Base-by-base conservation (phyloP, 2,797 vertebrate species). In the Vultur gryphus region DNA sequence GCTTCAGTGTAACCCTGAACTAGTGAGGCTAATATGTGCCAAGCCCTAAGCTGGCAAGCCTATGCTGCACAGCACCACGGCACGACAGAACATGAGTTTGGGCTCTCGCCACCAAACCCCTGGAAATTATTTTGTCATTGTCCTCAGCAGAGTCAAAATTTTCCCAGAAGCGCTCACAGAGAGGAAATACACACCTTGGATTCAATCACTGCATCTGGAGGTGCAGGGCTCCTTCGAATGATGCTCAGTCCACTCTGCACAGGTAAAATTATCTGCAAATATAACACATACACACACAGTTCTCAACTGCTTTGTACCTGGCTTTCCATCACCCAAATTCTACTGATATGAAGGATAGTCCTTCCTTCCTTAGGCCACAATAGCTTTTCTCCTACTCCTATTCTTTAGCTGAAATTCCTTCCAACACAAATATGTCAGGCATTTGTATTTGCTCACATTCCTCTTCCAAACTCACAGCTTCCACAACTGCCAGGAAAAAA, bases 161-260 rank as follows among this genome's bases (percentile, higher is more conserved):
- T 90, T 71, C 44, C 33, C 46, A 67, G n/a, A 89, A 75, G 39
- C 37, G 16, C 28, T 91, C 43, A 39, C 25, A 57, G 65, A 65
- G 26, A 58, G 10, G 28, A 86, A 87, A 94, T 41, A 84, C 94
- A 24, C 79, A 91, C 85, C 92, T 77, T 97, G 78, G 98, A 97
- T 96, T 97, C 80, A 29, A 93, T 66, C 57, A 91, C 80, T 28
- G 94, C 67, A 65, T 93, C 41, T 67, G 92, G 85, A 57, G 94
- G 76, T 3, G 85, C 69, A 16, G 43, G 85, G 18, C 93, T 97
- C 92, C 97, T 97, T 49, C 94, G 97, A 69, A 98, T 95, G n/a
- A 99, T 64, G 69, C 97, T 98, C 95, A 99, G 96, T 52, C 98
- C 98, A 41, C 98, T 98, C 97, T 98, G 96, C 61, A 98, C 96